Base-by-base conservation (phyloP, 1,140 invertebrate species). In the Spodoptera litura region DNA sequence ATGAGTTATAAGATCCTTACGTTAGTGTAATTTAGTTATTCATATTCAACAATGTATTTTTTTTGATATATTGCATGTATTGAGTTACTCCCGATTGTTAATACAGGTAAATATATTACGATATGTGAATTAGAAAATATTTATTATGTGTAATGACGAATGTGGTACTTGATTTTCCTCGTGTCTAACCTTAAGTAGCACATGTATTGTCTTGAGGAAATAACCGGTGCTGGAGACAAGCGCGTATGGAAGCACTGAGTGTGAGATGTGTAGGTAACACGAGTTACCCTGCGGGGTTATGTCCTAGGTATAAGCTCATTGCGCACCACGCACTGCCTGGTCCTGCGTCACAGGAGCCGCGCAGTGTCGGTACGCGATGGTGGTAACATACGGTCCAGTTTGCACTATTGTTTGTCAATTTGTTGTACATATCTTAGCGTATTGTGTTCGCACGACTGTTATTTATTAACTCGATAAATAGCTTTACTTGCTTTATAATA, bases 391-490 rank as follows among this genome's bases (percentile, higher is more conserved):
- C 56, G 56, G 71, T 74, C 71, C 66, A 78, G 38, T 78, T 38
- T 52, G 59, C 27, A 66, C 53, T 51, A 15, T 59, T 62, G 78
- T 79, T 81, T 80, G 83, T 84, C 79, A 82, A 82, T 85, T 84
- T 75, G 35, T 80, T 83, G 78, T 85, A 86, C 81, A 84, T 86
- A 83, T 84, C 81, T 77, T 81, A 71, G 52, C 79, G 44, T 66
- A 75, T 79, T 53, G 31, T 76, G 72, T 78, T 78, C 52, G 53
- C 64, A 70, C 66, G 66, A 78, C 64, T 59, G 55, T 78, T 70
- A 68, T 70, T 59, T 71, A 59, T 78, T 70, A 59, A 70, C 52
- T 53, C 55, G 55, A 70, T 55, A 75, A 64, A 59, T 64, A 75
- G 73, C 61, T 64, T 75, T 64, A 75, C 64, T 75, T 62, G 73